These are phyloP conservation scores for Pheosia gnoma DNA, from an alignment of 2,888 invertebrate species.

Conservation along the genomic window DNA sequence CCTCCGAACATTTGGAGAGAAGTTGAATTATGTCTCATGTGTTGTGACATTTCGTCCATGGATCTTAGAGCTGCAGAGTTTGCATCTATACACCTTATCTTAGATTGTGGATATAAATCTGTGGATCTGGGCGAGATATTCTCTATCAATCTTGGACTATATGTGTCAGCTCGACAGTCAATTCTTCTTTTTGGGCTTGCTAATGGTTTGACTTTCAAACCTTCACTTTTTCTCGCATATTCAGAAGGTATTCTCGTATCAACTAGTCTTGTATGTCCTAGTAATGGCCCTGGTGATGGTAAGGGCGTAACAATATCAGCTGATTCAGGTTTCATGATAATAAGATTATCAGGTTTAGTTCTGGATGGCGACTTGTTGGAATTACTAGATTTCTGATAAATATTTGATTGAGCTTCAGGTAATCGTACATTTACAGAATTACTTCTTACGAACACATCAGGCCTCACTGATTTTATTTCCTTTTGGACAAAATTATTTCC, in stretches of 20 bases:
- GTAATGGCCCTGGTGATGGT: slow-evolving; percentile 92
- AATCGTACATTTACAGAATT: slow-evolving; percentile 84
- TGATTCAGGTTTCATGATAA: slow-evolving; percentile 76
- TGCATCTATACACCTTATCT: slow-evolving; percentile 79
- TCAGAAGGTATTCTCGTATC: slow-evolving; percentile 83
- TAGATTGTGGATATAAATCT: slow-evolving; percentile 75
- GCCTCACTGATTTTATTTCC: slow-evolving; percentile 61
- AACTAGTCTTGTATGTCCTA: slow-evolving; percentile 92
- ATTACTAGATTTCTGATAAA: slow-evolving; percentile 59
- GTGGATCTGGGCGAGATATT: slow-evolving; percentile 70
- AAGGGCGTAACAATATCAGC: slow-evolving; percentile 85
- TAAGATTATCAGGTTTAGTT: slow-evolving; percentile 83
- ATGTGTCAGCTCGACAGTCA: slow-evolving; percentile 68
- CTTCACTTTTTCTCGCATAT: slow-evolving; percentile 67
- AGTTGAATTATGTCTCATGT: slow-evolving; percentile 81
- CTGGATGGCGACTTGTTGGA: slow-evolving; percentile 65
- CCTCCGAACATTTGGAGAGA: slow-evolving; percentile 89
- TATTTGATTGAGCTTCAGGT: slow-evolving; percentile 78
- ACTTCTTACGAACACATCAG: slow-evolving; percentile 83
- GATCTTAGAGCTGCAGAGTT: slow-evolving; percentile 77
- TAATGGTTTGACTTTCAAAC: slow-evolving; percentile 62
- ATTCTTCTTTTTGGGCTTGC: slow-evolving; percentile 73
- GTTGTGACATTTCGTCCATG: slow-evolving; percentile 84
- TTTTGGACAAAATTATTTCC: slow-evolving; percentile 63
- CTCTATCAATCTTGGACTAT: slow-evolving; percentile 71